phyloP scores from a whole-genome alignment of 2,113 vertebrate species.

The Prionailurus viverrinus region DNA sequence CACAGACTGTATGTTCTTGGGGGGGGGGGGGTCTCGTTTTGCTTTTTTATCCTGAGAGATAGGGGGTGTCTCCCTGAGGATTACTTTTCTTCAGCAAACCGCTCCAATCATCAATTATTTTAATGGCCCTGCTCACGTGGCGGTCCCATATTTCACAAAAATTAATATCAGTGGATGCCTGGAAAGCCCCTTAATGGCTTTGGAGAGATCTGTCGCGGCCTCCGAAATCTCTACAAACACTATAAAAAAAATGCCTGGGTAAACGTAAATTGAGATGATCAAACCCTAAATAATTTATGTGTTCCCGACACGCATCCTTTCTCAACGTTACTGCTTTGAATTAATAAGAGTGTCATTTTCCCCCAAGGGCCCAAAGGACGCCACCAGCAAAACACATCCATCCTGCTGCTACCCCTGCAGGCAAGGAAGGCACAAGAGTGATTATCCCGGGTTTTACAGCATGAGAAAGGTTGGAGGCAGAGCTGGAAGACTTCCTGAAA shows the following conservation, averaged over 20 bases:
- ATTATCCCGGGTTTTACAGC: slow-evolving; percentile 56
- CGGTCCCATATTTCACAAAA: slow-evolving; percentile 70
- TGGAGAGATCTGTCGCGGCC: not conserved
- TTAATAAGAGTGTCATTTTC: slow-evolving; percentile 4
- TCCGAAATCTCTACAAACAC: slow-evolving; percentile 52
- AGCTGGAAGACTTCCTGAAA: slow-evolving; percentile 37
- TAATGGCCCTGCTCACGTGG: slow-evolving; percentile 37
- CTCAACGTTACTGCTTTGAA: slow-evolving; percentile 54
- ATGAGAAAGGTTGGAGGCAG: slow-evolving; percentile 39
- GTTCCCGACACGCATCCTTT: slow-evolving; percentile 51
- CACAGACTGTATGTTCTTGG: not conserved
- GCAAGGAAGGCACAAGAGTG: slow-evolving; percentile 39
- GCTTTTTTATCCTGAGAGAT: not conserved
- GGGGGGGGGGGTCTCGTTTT: not conserved
- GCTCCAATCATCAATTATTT: slow-evolving; percentile 66
- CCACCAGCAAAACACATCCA: slow-evolving; percentile 49
- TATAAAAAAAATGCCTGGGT: not conserved
- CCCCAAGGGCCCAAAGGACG: slow-evolving; percentile 13
- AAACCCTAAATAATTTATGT: slow-evolving; percentile 69
- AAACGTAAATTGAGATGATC: slow-evolving; percentile 51
- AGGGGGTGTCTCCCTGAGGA: not conserved
- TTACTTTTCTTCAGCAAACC: slow-evolving; percentile 42
- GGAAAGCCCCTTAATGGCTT: slow-evolving; percentile 38
- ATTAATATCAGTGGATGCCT: slow-evolving; percentile 51
- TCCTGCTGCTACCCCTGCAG: not conserved